phyloP scores from a whole-genome alignment of 2,113 vertebrate genomes.

The Myotis brandtii region DNA sequence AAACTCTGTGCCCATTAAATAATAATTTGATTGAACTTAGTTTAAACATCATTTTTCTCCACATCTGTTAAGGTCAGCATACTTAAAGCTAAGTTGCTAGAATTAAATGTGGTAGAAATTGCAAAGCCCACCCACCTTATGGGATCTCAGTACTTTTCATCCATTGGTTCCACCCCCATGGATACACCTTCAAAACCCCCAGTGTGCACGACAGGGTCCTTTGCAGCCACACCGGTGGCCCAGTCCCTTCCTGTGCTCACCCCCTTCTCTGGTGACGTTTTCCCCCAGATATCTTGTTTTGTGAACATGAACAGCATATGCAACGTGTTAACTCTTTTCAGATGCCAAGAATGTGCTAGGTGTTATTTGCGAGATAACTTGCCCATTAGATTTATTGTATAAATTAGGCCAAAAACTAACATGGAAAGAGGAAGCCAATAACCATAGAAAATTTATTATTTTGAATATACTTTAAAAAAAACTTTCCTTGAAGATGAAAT shows the following conservation, averaged over 20 bases:
- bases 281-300: constrained; percentile 6
- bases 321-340: constrained; percentile 53
- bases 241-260: neutral
- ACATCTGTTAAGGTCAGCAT: neutral
- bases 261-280: neutral
- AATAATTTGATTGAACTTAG: neutral
- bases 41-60: neutral
- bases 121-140: neutral
- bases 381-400: constrained; percentile 64
- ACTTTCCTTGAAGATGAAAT: constrained; percentile 60
- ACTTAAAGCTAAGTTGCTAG: neutral
- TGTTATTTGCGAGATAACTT: constrained; percentile 65
- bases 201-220: neutral
- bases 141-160: neutral
- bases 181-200: neutral
- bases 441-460: constrained; percentile 69
- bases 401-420: constrained; percentile 64
- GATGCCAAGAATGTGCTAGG: constrained; percentile 74
- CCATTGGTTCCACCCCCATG: neutral
- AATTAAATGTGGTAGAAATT: neutral
- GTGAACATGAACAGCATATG: constrained; percentile 54
- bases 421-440: constrained; percentile 66
- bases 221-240: neutral
- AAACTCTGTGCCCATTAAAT: neutral
- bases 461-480: constrained; percentile 45